Evolutionary conservation across 2,888 invertebrate genomes (phyloP).

Genomic region (Suillia variegata): DNA sequence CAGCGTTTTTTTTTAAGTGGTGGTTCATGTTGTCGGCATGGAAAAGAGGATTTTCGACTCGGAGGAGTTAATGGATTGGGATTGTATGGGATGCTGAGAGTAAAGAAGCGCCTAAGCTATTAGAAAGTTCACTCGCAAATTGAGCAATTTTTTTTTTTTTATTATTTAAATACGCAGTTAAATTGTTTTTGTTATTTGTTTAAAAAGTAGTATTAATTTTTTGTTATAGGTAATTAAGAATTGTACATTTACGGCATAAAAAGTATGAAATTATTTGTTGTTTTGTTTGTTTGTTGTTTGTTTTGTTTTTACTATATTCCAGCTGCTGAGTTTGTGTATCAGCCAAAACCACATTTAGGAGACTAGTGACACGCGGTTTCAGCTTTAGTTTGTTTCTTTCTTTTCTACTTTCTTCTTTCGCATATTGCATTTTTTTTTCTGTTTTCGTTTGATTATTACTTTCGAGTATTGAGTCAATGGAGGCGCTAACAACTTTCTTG

Average conservation of each 20-base stretch:
- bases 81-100: not conserved
- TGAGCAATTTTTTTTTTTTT: not conserved
- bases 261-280: constrained; percentile 2
- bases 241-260: constrained; percentile 14
- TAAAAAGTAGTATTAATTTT: not conserved
- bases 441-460: too few species aligned
- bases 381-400: not conserved
- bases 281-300: constrained; percentile 10
- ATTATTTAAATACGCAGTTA: too few species aligned
- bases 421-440: too few species aligned
- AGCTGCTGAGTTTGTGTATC: not conserved
- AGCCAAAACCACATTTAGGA: not conserved
- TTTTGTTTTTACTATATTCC: not conserved
- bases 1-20: not conserved
- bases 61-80: not conserved
- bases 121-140: not conserved
- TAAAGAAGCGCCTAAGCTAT: constrained; percentile 1
- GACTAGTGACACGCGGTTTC: constrained; percentile 2
- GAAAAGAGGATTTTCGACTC: too few species aligned
- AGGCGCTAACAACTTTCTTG: too few species aligned
- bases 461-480: too few species aligned
- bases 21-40: not conserved
- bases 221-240: not conserved
- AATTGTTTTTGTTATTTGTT: not conserved
- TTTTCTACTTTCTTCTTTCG: too few species aligned